Evolutionary conservation across 2,888 invertebrate genomes (phyloP).

Genomic region (Cerastoderma edule): DNA sequence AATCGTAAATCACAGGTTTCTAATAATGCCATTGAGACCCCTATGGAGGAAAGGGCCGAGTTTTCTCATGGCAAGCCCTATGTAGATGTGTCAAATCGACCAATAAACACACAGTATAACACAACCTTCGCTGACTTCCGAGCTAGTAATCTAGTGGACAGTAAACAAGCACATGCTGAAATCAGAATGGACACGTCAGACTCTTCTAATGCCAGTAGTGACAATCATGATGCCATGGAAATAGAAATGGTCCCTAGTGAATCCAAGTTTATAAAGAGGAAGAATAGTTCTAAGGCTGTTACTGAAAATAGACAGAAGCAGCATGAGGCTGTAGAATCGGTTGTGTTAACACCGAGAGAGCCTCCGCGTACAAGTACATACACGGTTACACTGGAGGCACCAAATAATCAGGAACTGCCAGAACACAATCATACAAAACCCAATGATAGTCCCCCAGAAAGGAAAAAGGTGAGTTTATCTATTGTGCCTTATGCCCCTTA

Average conservation of each 20-base stretch:
- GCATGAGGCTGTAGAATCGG: conserved; percentile 55
- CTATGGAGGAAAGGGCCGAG: conserved; percentile 43
- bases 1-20: conserved; percentile 40
- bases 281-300: conserved; percentile 64
- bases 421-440: conserved; percentile 42
- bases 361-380: conserved; percentile 62
- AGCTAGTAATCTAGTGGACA: conserved; percentile 63
- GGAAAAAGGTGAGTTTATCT: conserved; percentile 75
- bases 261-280: conserved; percentile 69
- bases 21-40: conserved; percentile 26
- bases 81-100: conserved; percentile 55
- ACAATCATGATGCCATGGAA: conserved; percentile 49
- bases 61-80: conserved; percentile 44
- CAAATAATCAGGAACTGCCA: conserved; percentile 53
- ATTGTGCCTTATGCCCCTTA: too few relatives aligned
- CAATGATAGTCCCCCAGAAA: conserved; percentile 67
- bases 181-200: conserved; percentile 52
- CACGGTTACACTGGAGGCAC: conserved; percentile 67
- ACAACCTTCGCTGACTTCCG: conserved; percentile 75
- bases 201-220: conserved; percentile 31
- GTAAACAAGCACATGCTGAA: conserved; percentile 27
- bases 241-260: conserved; percentile 62
- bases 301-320: conserved; percentile 53
- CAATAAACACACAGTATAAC: conserved; percentile 58
- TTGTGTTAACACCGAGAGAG: conserved; percentile 62